A percentile compares a stretch with the other conserved stretches of the same genome.
Evolutionary conservation across 2,888 invertebrate species (phyloP).

Genomic region (Sarcophaga rosellei): DNA sequence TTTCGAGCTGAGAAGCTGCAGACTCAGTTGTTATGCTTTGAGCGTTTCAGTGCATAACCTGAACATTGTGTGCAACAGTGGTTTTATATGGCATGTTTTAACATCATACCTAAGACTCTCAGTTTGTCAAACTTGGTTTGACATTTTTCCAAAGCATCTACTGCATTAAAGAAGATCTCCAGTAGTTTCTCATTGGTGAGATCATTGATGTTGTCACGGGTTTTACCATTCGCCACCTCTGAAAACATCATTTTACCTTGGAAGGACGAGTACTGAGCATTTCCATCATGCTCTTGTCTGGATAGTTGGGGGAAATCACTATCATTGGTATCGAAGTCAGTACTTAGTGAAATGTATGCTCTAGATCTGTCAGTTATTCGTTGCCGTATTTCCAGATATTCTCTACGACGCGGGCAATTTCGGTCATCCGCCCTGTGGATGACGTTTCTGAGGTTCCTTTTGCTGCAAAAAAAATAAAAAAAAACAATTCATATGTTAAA

Average conservation of each 20-base stretch:
- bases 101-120: background rate
- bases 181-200: background rate
- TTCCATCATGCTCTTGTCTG: background rate
- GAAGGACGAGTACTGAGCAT: background rate
- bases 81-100: too few relatives aligned
- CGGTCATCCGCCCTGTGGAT: too few relatives aligned
- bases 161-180: background rate
- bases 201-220: background rate
- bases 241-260: background rate
- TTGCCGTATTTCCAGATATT: background rate
- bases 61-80: too few relatives aligned
- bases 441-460: too few relatives aligned
- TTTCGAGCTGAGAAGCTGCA: too few relatives aligned
- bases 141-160: background rate
- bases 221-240: background rate
- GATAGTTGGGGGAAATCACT: background rate
- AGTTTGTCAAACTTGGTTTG: background rate
- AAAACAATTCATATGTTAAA: too few relatives aligned
- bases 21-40: too few relatives aligned
- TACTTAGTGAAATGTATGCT: background rate
- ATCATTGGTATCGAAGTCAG: background rate
- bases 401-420: background rate
- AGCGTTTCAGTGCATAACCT: too few relatives aligned
- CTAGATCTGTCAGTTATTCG: background rate
- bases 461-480: too few relatives aligned